A percentile compares a stretch with the other conserved stretches of the same genome.
These are phyloP conservation scores for Poeciliopsis occidentalis DNA, from an alignment of 2,113 vertebrate species.

Conservation along the genomic window DNA sequence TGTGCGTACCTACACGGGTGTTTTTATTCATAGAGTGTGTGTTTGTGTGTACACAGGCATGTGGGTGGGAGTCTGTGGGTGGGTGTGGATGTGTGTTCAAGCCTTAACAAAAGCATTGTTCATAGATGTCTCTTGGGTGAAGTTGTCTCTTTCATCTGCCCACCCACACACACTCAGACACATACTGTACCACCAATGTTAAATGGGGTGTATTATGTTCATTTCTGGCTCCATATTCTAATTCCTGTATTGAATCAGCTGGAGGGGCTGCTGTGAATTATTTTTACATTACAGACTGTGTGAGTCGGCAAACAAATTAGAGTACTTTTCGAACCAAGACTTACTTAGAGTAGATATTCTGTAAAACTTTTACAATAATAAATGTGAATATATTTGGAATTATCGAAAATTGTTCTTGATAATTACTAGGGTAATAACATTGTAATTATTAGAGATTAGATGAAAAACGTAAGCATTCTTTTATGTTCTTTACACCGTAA, in stretches of 20 bases:
- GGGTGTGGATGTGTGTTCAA: constrained; percentile 43
- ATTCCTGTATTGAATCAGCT: not conserved
- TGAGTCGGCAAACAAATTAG: not conserved
- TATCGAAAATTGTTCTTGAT: not conserved
- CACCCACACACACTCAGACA: constrained; percentile 39
- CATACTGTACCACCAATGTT: constrained; percentile 40
- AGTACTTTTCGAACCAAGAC: not conserved
- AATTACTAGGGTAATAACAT: not conserved
- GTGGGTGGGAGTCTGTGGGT: constrained; percentile 29
- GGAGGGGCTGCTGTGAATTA: not conserved
- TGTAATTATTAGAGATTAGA: no score
- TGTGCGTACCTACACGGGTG: constrained; percentile 4
- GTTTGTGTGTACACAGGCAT: constrained; percentile 33
- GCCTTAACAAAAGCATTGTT: constrained; percentile 67
- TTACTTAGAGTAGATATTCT: not conserved
- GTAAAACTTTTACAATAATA: not conserved
- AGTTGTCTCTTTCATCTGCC: constrained; percentile 69
- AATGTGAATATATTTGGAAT: not conserved
- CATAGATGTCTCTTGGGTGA: constrained; percentile 63
- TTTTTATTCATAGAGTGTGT: constrained; percentile 22
- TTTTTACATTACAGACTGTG: not conserved
- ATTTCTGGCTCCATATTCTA: not conserved
- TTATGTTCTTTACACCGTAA: no score
- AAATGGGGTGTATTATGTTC: constrained; percentile 24
- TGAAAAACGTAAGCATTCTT: no score